phyloP scores from a whole-genome alignment of 2,797 vertebrate genomes.

The Hapalemur alaotrensis region DNA sequence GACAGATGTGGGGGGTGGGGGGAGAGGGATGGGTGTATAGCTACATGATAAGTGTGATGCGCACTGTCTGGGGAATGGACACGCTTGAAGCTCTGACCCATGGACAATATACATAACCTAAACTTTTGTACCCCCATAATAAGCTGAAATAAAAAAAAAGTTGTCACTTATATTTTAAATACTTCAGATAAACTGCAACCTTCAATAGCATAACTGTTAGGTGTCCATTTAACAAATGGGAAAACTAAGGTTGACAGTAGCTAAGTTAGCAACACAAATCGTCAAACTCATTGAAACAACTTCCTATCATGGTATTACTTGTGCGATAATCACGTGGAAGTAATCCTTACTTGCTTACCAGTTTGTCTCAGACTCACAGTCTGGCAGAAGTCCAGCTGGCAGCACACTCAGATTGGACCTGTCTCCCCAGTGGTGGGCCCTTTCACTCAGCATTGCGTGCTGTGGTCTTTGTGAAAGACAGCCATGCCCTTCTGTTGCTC shows the following conservation, averaged over 20 bases:
- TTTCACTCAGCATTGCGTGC: too few relatives aligned
- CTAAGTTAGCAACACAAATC: not conserved
- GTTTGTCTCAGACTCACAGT: not conserved
- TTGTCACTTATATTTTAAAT: not conserved
- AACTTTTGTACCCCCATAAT: too few relatives aligned
- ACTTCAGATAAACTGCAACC: not conserved
- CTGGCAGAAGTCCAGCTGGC: not conserved
- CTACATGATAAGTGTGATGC: too few relatives aligned
- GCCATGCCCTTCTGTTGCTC: accelerated
- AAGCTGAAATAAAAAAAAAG: too few relatives aligned
- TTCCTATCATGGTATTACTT: too few relatives aligned
- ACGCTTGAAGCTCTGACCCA: too few relatives aligned
- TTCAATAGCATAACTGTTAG: not conserved
- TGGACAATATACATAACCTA: too few relatives aligned
- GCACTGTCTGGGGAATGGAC: too few relatives aligned
- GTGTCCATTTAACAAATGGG: not conserved
- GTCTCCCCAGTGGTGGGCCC: accelerated
- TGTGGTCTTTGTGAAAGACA: not conserved
- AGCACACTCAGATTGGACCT: not conserved
- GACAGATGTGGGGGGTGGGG: too few relatives aligned
- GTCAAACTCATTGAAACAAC: not conserved
- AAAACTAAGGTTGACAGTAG: not conserved
- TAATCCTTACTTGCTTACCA: not conserved
- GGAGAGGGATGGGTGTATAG: too few relatives aligned
- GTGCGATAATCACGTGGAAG: not conserved